Conservation (phyloP, 1,140 invertebrate species). For the Sitophilus oryzae region DNA sequence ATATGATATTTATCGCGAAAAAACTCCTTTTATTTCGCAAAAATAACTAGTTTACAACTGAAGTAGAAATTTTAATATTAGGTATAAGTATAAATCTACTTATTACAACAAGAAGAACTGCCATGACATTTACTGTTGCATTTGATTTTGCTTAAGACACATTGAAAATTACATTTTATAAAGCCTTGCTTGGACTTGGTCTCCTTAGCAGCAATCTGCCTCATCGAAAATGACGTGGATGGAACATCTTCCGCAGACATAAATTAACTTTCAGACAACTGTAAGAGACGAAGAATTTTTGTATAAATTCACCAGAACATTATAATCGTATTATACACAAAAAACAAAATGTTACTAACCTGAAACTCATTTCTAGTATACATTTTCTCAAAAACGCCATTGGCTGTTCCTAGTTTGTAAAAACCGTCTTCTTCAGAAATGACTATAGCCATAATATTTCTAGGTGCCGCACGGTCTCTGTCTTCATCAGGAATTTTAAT, state of each 20-base stretch:
- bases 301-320: too few relatives aligned
- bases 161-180: conserved; percentile 9
- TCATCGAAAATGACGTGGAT: conserved; percentile 1
- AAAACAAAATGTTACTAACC: conserved; percentile 5
- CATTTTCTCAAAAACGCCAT: conserved; percentile 1
- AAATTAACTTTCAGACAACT: conserved; percentile 11
- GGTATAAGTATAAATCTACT: too few relatives aligned
- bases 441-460: conserved; percentile 22
- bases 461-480: conserved; percentile 9
- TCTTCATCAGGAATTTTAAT: conserved; percentile 27
- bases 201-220: conserved; percentile 2
- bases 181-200: conserved; percentile 16
- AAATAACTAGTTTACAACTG: too few relatives aligned
- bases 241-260: not conserved
- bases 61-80: too few relatives aligned
- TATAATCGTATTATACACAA: not conserved
- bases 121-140: conserved; percentile 6
- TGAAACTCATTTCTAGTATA: conserved; percentile 8
- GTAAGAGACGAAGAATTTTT: conserved; percentile 7
- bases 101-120: too few relatives aligned
- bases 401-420: conserved; percentile 12
- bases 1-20: too few relatives aligned
- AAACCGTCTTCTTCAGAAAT: conserved; percentile 11
- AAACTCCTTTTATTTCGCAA: too few relatives aligned
- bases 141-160: conserved; percentile 2